Percentiles rank a stretch among this genome's conserved stretches.
Conservation (phyloP, 2,888 invertebrate genomes). For the Ctenicera cuprea region DNA sequence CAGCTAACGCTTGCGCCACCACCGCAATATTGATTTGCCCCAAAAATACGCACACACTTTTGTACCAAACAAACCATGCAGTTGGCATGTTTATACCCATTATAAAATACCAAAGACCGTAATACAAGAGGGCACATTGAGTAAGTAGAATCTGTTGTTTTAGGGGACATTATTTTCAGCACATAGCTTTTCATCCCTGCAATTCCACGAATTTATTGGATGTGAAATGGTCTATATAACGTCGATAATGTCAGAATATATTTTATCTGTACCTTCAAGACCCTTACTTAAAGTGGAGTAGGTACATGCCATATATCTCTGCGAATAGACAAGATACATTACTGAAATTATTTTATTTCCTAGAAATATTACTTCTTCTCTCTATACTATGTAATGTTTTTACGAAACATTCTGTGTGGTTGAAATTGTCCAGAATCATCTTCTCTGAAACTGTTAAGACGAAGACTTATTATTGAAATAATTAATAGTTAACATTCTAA, state of each 20-base stretch:
- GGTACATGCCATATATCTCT: constrained; percentile 35
- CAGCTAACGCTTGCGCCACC: constrained; percentile 52
- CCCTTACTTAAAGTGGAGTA: constrained; percentile 42
- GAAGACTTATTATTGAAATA: too few species aligned
- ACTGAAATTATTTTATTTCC: constrained; percentile 30
- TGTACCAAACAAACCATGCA: constrained; percentile 35
- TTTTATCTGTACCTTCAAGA: constrained; percentile 48
- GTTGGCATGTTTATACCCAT: constrained; percentile 47
- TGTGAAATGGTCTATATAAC: constrained; percentile 51
- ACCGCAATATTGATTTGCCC: constrained; percentile 63
- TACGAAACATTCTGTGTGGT: too few species aligned
- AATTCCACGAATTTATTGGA: constrained; percentile 50
- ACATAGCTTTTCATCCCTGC: constrained; percentile 49
- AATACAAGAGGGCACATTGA: constrained; percentile 29
- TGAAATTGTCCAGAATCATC: too few species aligned
- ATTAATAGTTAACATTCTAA: too few species aligned
- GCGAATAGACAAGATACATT: constrained; percentile 35
- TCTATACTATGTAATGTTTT: too few species aligned
- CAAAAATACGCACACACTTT: constrained; percentile 59
- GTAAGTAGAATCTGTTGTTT: constrained; percentile 50
- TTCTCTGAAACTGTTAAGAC: too few species aligned
- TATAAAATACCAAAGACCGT: constrained; percentile 43
- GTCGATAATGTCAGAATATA: constrained; percentile 49
- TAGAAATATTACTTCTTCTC: constrained; percentile 6
- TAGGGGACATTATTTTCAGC: constrained; percentile 47